These are phyloP conservation scores for Megaceryle torquata DNA, from an alignment of 2,113 vertebrate species.

Conservation along the genomic window DNA sequence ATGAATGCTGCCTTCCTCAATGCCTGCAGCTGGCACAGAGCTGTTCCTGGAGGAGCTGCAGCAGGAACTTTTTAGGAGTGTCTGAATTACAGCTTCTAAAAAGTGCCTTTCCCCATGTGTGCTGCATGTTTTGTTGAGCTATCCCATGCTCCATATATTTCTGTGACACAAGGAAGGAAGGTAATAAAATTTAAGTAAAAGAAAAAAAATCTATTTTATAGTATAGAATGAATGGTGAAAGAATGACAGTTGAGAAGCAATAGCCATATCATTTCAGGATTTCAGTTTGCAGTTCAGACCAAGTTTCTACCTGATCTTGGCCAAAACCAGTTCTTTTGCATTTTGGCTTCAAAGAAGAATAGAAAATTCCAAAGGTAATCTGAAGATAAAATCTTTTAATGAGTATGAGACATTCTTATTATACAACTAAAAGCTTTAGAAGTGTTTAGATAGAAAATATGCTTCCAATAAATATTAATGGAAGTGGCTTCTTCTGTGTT, in stretches of 20 bases:
- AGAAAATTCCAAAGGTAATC: background rate
- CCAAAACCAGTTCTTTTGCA: background rate
- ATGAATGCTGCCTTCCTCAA: background rate
- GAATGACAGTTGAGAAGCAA: background rate
- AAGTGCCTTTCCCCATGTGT: background rate
- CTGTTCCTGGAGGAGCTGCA: background rate
- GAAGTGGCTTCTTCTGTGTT: background rate
- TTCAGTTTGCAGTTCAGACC: background rate
- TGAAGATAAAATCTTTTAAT: background rate
- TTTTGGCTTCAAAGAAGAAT: background rate
- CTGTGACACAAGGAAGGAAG: background rate
- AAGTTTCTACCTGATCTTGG: background rate
- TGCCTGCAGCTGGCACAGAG: background rate
- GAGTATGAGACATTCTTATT: background rate
- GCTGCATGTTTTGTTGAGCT: background rate
- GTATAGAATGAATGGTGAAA: background rate
- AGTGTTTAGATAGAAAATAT: background rate
- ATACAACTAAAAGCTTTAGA: background rate
- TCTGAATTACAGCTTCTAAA: background rate
- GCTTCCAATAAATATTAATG: background rate
- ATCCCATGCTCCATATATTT: background rate
- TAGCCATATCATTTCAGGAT: background rate
- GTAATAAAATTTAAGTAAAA: background rate
- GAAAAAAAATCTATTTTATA: fast-evolving
- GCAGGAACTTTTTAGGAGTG: background rate